Base-by-base conservation (phyloP, 2,888 invertebrate species). In the Aphidius colemani region DNA sequence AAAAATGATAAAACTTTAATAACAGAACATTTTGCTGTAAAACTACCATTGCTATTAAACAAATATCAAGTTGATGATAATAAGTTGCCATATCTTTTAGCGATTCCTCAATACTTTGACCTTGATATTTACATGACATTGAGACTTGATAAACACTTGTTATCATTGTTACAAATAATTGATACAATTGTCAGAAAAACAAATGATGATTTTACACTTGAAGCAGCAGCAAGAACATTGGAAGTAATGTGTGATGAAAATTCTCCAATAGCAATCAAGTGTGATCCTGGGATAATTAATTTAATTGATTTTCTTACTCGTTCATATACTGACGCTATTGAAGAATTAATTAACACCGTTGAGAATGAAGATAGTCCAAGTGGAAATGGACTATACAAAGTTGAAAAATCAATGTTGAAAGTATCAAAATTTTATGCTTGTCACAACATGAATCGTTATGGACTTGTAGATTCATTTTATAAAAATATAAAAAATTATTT, bases 51-150 rank as follows among this genome's bases (percentile, higher is more conserved):
- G n/a, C n/a, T 99, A 67, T 84, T 99, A 57, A 92, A 94, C 75
- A 98, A 97, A 85, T 99, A 96, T 85, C 89, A 94, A 72, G 96
- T 96, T 2, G 98, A 99, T 86, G 92, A 94, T 45, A 98, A 98
- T 82, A 99, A 99, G 85, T 86, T 99, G 59, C 91, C 94, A 49
- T 98, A 98, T 85, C 85, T 99, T 39, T 86, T 96, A 61, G 88
- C 93, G 68, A 93, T 99, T 72, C 98, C 98, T 45, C 96, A 96
- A 81, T 93, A 96, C 85, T 98, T 99, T 85, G 96, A 98, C 80
- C 86, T 98, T 56, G 97, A 98, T 84, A 90, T 98, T 68, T 99
- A 98, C 84, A 96, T 96, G 1, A 95, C 95, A 72, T 94, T 95
- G 69, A 86, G 98, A 4, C 96, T 97, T 83, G 98, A 98, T 79